These are phyloP conservation scores for Dasysyrphus tricinctus DNA, from an alignment of 2,888 invertebrate species.

Conservation along the genomic window DNA sequence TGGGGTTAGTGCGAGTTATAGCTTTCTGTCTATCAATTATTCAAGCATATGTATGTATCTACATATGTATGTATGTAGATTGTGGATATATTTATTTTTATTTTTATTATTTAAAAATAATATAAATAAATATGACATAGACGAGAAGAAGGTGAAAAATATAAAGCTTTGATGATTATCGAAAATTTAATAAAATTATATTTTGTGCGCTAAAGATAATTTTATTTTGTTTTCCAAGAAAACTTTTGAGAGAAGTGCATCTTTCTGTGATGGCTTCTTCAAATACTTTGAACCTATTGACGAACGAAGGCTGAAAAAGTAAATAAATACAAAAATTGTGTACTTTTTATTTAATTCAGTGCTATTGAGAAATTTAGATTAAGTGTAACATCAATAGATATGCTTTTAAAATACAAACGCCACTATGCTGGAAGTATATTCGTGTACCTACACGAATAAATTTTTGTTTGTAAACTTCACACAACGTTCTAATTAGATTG, in stretches of 20 bases:
- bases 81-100: constrained; percentile 15
- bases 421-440: not conserved
- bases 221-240: constrained; percentile 1
- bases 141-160: not conserved
- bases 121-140: constrained; percentile 24
- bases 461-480: not conserved
- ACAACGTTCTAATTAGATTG: not conserved
- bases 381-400: not conserved
- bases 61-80: not conserved
- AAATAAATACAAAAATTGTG: not conserved
- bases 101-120: constrained; percentile 1
- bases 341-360: no score
- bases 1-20: constrained; percentile 6
- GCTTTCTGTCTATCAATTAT: not conserved
- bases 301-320: not conserved
- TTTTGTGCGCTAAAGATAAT: not conserved
- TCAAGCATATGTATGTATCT: no score
- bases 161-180: constrained; percentile 7
- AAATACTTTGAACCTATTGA: not conserved
- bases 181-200: not conserved
- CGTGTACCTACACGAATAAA: not conserved
- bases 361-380: not conserved
- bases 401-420: not conserved
- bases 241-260: constrained; percentile 1
- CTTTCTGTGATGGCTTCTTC: not conserved